These are phyloP conservation scores for Drosophila seguyi DNA, from an alignment of 1,140 invertebrate genomes.

Conservation along the genomic window DNA sequence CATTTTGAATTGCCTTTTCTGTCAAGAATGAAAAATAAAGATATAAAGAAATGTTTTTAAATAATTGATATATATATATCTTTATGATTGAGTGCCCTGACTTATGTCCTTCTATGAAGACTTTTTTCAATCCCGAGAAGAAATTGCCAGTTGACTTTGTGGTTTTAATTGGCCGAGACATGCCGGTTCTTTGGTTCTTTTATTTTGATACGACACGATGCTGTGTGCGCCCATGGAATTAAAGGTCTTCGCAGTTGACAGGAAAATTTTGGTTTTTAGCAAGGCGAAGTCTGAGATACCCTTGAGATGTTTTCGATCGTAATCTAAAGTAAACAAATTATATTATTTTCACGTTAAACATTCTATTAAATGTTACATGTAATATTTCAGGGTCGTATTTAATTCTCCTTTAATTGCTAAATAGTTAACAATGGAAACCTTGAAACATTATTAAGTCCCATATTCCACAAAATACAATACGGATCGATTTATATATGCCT, in stretches of 20 bases:
- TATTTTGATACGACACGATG: constrained; percentile 6
- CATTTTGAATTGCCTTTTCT: constrained; percentile 19
- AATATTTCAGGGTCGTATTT: no score
- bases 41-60: constrained; percentile 10
- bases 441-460: background rate
- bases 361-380: no score
- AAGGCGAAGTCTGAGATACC: background rate
- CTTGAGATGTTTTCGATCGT: background rate
- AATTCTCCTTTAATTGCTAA: background rate
- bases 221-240: constrained; percentile 28
- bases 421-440: background rate
- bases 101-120: constrained; percentile 24
- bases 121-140: background rate
- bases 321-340: background rate
- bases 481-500: background rate
- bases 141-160: constrained; percentile 27
- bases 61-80: constrained; percentile 5
- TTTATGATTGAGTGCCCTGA: constrained; percentile 17
- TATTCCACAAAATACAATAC: constrained; percentile 1
- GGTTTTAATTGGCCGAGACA: constrained; percentile 28
- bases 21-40: constrained; percentile 6
- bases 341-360: no score
- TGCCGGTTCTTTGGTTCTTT: constrained; percentile 11
- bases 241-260: constrained; percentile 41
- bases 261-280: background rate